A percentile compares a stretch with the other conserved stretches of the same genome.
phyloP scores from a whole-genome alignment of 2,888 invertebrate species.

The Spialia ferax region DNA sequence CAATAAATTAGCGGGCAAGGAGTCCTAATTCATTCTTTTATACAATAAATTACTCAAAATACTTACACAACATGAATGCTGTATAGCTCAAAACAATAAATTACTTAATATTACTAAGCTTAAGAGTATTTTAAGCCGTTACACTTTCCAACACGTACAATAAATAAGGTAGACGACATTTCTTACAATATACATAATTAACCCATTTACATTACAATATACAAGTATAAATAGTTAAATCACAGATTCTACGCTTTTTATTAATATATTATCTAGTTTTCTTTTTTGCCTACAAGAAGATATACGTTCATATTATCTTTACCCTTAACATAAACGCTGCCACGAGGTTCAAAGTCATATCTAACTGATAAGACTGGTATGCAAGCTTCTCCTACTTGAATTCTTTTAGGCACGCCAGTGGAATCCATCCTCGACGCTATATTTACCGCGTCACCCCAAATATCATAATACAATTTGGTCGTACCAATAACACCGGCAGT shows the following conservation, averaged over 20 bases:
- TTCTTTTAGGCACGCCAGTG: slow-evolving; percentile 95
- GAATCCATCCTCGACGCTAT: slow-evolving; percentile 99
- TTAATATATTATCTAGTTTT: slow-evolving; percentile 62
- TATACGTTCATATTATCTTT: slow-evolving; percentile 98
- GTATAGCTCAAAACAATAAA: slow-evolving; percentile 65
- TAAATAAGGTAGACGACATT: slow-evolving; percentile 50
- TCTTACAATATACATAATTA: slow-evolving; percentile 47
- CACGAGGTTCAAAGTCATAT: slow-evolving; percentile 97
- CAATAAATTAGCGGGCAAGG: slow-evolving; percentile 42
- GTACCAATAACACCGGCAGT: slow-evolving; percentile 99
- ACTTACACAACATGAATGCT: slow-evolving; percentile 49
- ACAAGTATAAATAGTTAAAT: slow-evolving; percentile 64
- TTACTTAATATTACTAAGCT: slow-evolving; percentile 66
- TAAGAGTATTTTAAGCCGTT: slow-evolving; percentile 74
- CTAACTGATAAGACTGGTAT: slow-evolving; percentile 89
- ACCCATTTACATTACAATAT: slow-evolving; percentile 47
- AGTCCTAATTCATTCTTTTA: slow-evolving; percentile 16
- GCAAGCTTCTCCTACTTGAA: slow-evolving; percentile 94
- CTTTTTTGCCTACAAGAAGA: slow-evolving; percentile 88
- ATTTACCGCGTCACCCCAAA: slow-evolving; percentile 99
- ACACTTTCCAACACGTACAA: slow-evolving; percentile 55
- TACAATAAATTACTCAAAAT: slow-evolving; percentile 49
- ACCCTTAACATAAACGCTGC: slow-evolving; percentile 98
- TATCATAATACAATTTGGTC: slow-evolving; percentile 98
- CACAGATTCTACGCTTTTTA: slow-evolving; percentile 82